Evolutionary conservation across 2,888 invertebrate species (phyloP), one percentile per base, ranked within the genome.

Genomic region (Andrena marginata): DNA sequence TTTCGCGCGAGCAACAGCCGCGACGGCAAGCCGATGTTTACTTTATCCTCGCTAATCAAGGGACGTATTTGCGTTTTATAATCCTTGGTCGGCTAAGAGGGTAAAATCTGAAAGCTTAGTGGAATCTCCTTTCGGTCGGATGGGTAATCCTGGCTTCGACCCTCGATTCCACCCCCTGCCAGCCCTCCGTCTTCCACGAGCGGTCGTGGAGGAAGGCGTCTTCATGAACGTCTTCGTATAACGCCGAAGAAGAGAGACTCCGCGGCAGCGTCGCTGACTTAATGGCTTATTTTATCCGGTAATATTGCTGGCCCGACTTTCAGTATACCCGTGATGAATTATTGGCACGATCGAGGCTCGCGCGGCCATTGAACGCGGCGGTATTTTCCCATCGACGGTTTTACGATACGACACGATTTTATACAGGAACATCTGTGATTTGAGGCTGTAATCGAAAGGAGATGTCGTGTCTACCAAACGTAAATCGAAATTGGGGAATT

Each of bases 21-120:
- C 85, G 86, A 78, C 70, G 84, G 83, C 87, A 85, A 85, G 86
- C 89, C 91, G 90, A 92, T 92, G 92, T 93, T 93, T 92, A 93
- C 92, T 92, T 92, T 93, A 92, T 93, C 91, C 91, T 89, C 90
- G 85, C 93, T 93, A 93, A 94, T 93, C 94, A 94, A 93, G 92
- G 91, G 90, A 92, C 92, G 93, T 93, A 94, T 94, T 94, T 94
- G 93, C 93, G 92, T 94, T 94, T 93, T 93, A 93, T 93, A 94
- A 94, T 93, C 92, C 93, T 90, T 88, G 92, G 93, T 92, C 90
- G 91, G 88, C 91, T 92, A 90, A 91, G 93, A 93, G 92, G 93
- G 93, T 92, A 90, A 92, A 93, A 93, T 93, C 93, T 92, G 92
- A 92, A 93, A 92, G 93, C 93, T 93, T 93, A 93, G 92, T 92